A percentile compares a stretch with the other conserved stretches of the same genome.
These are phyloP conservation scores for Siniperca undulata DNA, from an alignment of 2,797 vertebrate species.

Conservation along the genomic window DNA sequence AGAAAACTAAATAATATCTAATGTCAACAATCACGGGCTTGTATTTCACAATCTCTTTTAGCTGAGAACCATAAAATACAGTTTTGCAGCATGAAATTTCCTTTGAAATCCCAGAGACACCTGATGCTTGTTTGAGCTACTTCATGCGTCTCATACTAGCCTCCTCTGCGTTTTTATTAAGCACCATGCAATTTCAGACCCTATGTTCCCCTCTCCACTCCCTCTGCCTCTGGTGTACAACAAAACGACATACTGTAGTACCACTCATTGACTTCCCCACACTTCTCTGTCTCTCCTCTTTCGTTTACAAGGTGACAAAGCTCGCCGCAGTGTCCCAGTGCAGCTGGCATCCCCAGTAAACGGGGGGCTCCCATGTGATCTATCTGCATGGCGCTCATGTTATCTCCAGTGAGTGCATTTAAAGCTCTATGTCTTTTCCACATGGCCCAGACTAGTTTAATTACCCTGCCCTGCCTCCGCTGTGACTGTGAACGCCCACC, in stretches of 20 bases:
- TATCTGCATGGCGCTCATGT: slow-evolving; percentile 79
- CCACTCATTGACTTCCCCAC: slow-evolving; percentile 53
- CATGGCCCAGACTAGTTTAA: slow-evolving; percentile 83
- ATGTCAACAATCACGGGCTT: slow-evolving; percentile 69
- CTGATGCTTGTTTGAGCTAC: slow-evolving; percentile 78
- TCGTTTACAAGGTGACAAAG: slow-evolving; percentile 87
- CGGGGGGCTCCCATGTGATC: slow-evolving; percentile 77
- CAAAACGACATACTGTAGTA: slow-evolving; percentile 67
- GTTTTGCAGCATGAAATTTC: slow-evolving; percentile 75
- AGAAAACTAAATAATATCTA: slow-evolving; percentile 62
- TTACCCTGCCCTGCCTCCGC: slow-evolving; percentile 76
- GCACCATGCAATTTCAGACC: slow-evolving; percentile 64
- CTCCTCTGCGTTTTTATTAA: slow-evolving; percentile 72
- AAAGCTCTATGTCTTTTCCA: slow-evolving; percentile 86
- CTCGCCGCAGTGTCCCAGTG: slow-evolving; percentile 74
- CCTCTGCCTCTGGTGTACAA: slow-evolving; percentile 72
- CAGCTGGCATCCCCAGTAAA: slow-evolving; percentile 84
- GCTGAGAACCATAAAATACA: slow-evolving; percentile 67
- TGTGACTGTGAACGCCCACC: slow-evolving; percentile 78
- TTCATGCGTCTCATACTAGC: slow-evolving; percentile 67
- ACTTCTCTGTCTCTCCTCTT: slow-evolving; percentile 56
- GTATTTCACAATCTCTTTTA: slow-evolving; percentile 68
- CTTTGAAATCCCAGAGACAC: slow-evolving; percentile 80
- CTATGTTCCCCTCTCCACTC: slow-evolving; percentile 52
- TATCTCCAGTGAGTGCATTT: slow-evolving; percentile 81